Conservation (phyloP, 2,113 vertebrate species). For the Maccullochella peelii region DNA sequence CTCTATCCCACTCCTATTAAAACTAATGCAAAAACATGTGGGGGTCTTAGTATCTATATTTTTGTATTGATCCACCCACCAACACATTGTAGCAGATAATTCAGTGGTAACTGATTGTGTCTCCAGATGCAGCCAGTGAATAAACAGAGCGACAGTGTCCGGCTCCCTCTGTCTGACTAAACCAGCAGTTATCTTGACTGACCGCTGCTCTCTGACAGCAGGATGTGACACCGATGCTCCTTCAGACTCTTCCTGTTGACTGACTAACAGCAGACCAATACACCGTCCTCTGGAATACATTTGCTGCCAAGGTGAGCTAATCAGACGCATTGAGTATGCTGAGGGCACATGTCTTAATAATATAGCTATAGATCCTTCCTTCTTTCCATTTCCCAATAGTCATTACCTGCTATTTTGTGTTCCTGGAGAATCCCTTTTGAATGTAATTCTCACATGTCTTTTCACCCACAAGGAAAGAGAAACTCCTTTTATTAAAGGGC, state of each 20-base stretch:
- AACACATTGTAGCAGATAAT: neutral
- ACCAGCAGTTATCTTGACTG: neutral
- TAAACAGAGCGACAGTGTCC: neutral
- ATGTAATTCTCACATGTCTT: neutral
- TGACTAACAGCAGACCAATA: conserved; percentile 5
- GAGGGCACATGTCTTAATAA: neutral
- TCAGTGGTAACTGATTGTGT: neutral
- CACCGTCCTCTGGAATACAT: neutral
- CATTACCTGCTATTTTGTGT: neutral
- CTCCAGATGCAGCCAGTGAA: neutral
- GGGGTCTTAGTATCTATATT: too few relatives aligned
- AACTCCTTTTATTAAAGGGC: neutral
- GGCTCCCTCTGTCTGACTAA: neutral
- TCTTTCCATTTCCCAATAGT: neutral
- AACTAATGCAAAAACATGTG: neutral
- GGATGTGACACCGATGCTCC: conserved; percentile 39
- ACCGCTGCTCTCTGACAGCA: conserved; percentile 19
- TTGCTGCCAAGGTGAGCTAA: neutral
- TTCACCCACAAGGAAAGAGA: neutral
- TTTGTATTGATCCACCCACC: neutral
- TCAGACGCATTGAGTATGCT: neutral
- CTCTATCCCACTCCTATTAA: neutral
- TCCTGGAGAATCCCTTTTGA: neutral
- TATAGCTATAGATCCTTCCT: neutral
- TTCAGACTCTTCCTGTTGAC: conserved; percentile 23